phyloP scores from a whole-genome alignment of 1,140 invertebrate species.

The Brachystomella parvula region DNA sequence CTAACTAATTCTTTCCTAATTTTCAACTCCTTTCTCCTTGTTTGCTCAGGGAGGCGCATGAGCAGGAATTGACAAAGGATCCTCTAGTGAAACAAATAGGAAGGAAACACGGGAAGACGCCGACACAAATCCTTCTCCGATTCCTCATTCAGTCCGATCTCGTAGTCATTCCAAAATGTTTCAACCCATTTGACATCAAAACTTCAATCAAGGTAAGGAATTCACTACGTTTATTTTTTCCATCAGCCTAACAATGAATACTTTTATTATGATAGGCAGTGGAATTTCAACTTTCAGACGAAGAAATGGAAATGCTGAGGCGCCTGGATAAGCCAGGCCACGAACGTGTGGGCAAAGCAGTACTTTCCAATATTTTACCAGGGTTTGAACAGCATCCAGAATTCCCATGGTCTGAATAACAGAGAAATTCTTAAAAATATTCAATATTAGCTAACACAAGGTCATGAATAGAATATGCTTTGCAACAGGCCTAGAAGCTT shows the following conservation, averaged over 20 bases:
- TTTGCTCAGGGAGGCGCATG: background rate
- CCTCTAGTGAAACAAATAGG: slow-evolving; percentile 30
- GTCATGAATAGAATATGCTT: background rate
- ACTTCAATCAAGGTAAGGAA: slow-evolving; percentile 11
- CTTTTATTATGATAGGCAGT: background rate
- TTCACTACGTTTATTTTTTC: background rate
- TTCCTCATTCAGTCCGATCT: slow-evolving; percentile 43
- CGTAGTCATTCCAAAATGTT: slow-evolving; percentile 5
- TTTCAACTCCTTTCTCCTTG: background rate
- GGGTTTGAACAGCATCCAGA: slow-evolving; percentile 52
- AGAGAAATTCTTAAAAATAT: background rate
- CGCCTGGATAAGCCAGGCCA: background rate
- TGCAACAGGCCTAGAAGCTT: background rate
- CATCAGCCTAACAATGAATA: background rate
- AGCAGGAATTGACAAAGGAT: slow-evolving; percentile 11
- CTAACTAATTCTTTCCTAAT: background rate
- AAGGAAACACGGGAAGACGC: slow-evolving; percentile 29
- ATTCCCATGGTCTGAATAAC: slow-evolving; percentile 54
- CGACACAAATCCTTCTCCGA: slow-evolving; percentile 43
- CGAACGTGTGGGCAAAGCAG: background rate
- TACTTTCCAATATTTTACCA: slow-evolving; percentile 7
- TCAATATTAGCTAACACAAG: background rate
- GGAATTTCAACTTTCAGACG: background rate
- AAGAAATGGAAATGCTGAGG: slow-evolving; percentile 1
- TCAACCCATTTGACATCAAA: slow-evolving; percentile 9